Percentiles rank a stretch among this genome's conserved stretches.
Evolutionary conservation across 2,797 vertebrate species (phyloP).

Genomic region (Megalops cyprinoides): DNA sequence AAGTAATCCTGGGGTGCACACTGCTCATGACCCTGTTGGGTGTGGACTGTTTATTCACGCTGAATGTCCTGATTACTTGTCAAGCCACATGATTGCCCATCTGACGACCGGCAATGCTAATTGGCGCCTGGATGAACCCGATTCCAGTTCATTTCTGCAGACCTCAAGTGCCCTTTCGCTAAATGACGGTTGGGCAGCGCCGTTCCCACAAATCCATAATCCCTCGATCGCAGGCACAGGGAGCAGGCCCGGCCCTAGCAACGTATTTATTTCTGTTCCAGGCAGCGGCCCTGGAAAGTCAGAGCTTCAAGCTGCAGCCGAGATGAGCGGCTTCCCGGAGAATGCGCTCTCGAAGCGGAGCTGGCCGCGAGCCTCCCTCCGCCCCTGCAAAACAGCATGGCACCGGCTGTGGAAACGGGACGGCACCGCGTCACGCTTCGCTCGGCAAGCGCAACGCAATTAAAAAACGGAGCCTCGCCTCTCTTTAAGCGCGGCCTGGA

Average conservation of each 20-base stretch:
- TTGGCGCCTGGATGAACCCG: background rate
- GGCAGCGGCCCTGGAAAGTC: background rate
- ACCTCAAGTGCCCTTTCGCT: background rate
- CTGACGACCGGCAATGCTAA: background rate
- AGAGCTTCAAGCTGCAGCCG: background rate
- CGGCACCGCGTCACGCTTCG: too few relatives aligned
- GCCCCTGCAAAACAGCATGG: background rate
- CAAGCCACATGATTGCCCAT: background rate
- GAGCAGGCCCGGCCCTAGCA: background rate
- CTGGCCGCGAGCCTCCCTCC: background rate
- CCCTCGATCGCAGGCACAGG: background rate
- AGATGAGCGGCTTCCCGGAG: background rate
- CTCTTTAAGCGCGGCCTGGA: too few relatives aligned
- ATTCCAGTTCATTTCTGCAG: background rate
- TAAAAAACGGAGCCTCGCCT: too few relatives aligned
- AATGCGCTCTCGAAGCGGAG: background rate
- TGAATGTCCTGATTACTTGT: background rate
- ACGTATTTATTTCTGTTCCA: background rate
- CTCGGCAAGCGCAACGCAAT: too few relatives aligned
- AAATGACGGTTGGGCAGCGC: background rate
- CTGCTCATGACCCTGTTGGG: too few relatives aligned
- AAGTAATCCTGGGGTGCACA: too few relatives aligned
- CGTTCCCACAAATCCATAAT: conserved; percentile 4
- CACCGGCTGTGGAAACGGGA: too few relatives aligned
- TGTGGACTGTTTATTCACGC: background rate